Base-by-base conservation (phyloP, 2,888 invertebrate genomes). In the Acholoe squamosa region DNA sequence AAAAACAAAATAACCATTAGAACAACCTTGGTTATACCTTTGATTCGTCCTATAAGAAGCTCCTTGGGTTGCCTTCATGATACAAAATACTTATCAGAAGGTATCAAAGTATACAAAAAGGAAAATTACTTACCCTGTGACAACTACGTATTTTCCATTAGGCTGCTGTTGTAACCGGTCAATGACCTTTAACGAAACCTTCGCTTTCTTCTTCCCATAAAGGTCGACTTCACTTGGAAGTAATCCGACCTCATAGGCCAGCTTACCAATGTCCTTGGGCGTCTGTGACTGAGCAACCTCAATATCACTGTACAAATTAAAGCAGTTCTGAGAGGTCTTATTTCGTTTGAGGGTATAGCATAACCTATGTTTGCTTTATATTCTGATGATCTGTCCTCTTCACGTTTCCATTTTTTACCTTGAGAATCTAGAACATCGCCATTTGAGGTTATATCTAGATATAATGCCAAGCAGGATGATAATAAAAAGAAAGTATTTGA, bases 161-260 rank as follows among this genome's bases (percentile, higher is more conserved):
- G 96, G 96, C 90, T 97, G 97, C 90, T 97, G 95, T 88, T 96
- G 95, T 86, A 99, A 96, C 33, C 99, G 96, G 19, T 98, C 96
- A 51, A 99, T 96, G 67, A 98, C 97, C 0, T 97, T 97, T 22
- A 99, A 96, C 0, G 98, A 97, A 22, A 99, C 97, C 96, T 99
- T 99, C 19, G 99, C 99, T 96, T 99, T 99, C 93, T 97, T 98
- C 94, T 97, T 97, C 12, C 99, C 99, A 96, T 98, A 99, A 92
- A 97, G 97, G 10, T 98, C 98, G 51, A 99, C 97, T 96, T 99
- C 99, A 91, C 96, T 97, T 0, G 97, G 96, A 93, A 96, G 96
- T 90, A 99, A 96, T 0, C 98, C 98, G 92, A 99, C 97, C 96
- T 99, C 99, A 84, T 97, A 95, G 0, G 98, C 98, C 91, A 99